Percentiles rank a stretch among this genome's conserved stretches.
Evolutionary conservation across 1,140 invertebrate species (phyloP).

Genomic region (Heliconius hermathena): DNA sequence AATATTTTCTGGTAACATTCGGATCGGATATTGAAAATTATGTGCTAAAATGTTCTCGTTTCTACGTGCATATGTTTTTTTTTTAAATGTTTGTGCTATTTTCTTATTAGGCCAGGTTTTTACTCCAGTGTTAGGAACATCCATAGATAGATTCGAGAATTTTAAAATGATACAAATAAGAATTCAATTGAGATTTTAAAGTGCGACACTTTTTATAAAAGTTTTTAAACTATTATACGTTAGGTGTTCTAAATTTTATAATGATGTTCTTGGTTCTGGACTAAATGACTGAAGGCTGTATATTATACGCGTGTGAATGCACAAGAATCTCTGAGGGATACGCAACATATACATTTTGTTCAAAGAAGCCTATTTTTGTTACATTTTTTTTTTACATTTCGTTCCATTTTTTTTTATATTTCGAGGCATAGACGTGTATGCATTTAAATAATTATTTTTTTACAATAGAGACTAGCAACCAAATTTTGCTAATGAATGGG

Average conservation of each 20-base stretch:
- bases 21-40: not conserved
- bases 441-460: not conserved
- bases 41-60: slow-evolving; percentile 1
- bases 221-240: not conserved
- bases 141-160: slow-evolving; percentile 7
- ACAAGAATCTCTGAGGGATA: slow-evolving; percentile 21
- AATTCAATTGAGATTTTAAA: not conserved
- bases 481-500: slow-evolving; percentile 11
- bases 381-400: slow-evolving; percentile 8
- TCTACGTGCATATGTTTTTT: not conserved
- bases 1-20: slow-evolving; percentile 3
- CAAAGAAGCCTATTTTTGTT: slow-evolving; percentile 20
- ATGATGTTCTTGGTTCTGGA: slow-evolving; percentile 15
- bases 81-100: not conserved
- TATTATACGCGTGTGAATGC: slow-evolving; percentile 8
- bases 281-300: slow-evolving; percentile 1
- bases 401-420: not conserved
- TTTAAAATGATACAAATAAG: slow-evolving; percentile 8
- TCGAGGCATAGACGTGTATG: slow-evolving; percentile 5
- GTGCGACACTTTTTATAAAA: slow-evolving; percentile 3
- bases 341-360: slow-evolving; percentile 7
- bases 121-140: slow-evolving; percentile 24
- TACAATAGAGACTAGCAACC: slow-evolving; percentile 14
- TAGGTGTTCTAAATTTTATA: slow-evolving; percentile 15
- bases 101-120: not conserved